Evolutionary conservation across 2,888 invertebrate genomes (phyloP).

Genomic region (Chrysolina haemoptera): DNA sequence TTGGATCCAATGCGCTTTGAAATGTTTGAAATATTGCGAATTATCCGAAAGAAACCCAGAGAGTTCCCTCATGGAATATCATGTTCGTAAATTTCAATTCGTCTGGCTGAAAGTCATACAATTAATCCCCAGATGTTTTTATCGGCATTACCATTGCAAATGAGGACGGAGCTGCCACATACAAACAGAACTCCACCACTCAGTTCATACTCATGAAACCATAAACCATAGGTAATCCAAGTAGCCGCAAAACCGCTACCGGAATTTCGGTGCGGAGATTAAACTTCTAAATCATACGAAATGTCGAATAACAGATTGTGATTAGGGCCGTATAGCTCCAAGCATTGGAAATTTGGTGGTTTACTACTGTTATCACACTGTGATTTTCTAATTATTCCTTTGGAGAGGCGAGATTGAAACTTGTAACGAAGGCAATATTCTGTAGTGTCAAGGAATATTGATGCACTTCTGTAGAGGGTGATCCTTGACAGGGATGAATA

Average conservation of each 20-base stretch:
- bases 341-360: background rate
- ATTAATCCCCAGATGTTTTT: too few relatives aligned
- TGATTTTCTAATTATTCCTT: background rate
- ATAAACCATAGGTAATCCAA: constrained; percentile 38
- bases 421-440: background rate
- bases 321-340: background rate
- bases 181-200: constrained; percentile 33
- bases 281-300: constrained; percentile 42
- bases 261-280: constrained; percentile 40
- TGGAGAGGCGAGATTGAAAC: background rate
- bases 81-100: too few relatives aligned
- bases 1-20: too few relatives aligned
- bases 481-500: too few relatives aligned
- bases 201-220: constrained; percentile 32
- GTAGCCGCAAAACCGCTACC: constrained; percentile 38
- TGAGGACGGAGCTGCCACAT: background rate
- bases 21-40: too few relatives aligned
- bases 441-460: too few relatives aligned
- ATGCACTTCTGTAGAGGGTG: too few relatives aligned
- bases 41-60: too few relatives aligned
- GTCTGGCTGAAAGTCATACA: too few relatives aligned
- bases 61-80: too few relatives aligned
- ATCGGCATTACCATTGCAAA: too few relatives aligned
- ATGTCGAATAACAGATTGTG: constrained; percentile 16
- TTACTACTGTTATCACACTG: background rate